A percentile compares a stretch with the other conserved stretches of the same genome.
Conservation (phyloP, 1,140 invertebrate species). For the Drosophila elegans region DNA sequence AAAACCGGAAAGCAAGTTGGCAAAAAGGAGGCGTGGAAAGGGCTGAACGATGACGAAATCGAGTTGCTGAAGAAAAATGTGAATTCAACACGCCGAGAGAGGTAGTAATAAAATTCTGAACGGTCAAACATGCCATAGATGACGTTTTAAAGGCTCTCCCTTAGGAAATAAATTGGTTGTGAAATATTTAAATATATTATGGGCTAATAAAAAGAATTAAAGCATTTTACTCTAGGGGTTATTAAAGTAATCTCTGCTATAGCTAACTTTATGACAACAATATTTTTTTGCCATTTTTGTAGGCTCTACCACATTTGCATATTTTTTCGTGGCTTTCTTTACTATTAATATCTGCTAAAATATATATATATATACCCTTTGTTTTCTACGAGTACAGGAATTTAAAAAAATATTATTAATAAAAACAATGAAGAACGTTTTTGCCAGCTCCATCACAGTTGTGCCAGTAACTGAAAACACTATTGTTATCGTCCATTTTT, state of each 20-base stretch:
- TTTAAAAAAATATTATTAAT: neutral
- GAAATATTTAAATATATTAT: slow-evolving; percentile 40
- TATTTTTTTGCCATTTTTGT: neutral
- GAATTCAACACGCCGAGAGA: slow-evolving; percentile 23
- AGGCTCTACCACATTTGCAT: neutral
- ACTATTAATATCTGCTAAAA: neutral
- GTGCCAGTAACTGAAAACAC: slow-evolving; percentile 42
- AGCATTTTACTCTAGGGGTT: slow-evolving; percentile 6
- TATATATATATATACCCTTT: neutral
- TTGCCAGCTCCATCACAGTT: slow-evolving; percentile 7
- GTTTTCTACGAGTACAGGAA: too few relatives aligned
- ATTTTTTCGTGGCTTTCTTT: neutral
- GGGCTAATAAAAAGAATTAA: slow-evolving; percentile 5
- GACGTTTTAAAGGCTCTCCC: slow-evolving; percentile 31
- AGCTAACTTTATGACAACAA: neutral
- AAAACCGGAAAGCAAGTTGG: slow-evolving; percentile 23
- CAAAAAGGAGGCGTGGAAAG: slow-evolving; percentile 56
- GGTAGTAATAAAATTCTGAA: slow-evolving; percentile 17
- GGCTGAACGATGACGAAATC: slow-evolving; percentile 73
- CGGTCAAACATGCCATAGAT: slow-evolving; percentile 47
- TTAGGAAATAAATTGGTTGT: neutral
- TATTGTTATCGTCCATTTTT: slow-evolving; percentile 42
- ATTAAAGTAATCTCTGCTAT: neutral
- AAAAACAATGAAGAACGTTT: slow-evolving; percentile 1
- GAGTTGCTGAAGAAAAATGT: slow-evolving; percentile 50